A percentile compares a stretch with the other conserved stretches of the same genome.
These are phyloP conservation scores for Nineta flava DNA, from an alignment of 2,888 invertebrate genomes.

Conservation along the genomic window DNA sequence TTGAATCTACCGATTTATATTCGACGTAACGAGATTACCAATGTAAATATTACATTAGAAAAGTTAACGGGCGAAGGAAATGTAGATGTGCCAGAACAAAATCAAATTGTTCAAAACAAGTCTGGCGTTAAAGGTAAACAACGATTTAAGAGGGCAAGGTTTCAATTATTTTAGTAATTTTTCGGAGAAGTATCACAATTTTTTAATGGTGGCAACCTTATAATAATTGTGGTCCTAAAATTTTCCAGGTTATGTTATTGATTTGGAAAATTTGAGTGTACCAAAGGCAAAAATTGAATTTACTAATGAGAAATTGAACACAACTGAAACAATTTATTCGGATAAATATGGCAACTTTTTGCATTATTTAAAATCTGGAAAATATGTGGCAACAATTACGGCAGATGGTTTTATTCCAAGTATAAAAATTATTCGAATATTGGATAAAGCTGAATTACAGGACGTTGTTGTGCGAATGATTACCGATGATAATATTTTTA, in stretches of 20 bases:
- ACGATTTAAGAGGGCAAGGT: background rate
- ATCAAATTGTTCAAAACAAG: background rate
- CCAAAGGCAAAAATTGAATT: constrained; percentile 29
- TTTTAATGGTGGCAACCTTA: no score
- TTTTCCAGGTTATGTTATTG: constrained; percentile 39
- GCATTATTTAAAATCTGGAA: constrained; percentile 30
- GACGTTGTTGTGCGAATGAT: constrained; percentile 51
- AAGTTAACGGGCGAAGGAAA: constrained; percentile 5
- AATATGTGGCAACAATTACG: constrained; percentile 35
- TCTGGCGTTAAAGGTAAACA: constrained; percentile 10
- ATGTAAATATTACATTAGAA: constrained; percentile 20
- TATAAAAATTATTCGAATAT: constrained; percentile 28
- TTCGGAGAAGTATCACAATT: no score
- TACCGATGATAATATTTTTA: constrained; percentile 49
- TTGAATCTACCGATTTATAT: constrained; percentile 30
- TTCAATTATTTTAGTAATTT: background rate
- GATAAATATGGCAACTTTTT: constrained; percentile 33
- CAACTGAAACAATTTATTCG: constrained; percentile 21
- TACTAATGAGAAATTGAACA: no score
- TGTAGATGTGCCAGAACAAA: constrained; percentile 5
- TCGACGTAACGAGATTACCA: constrained; percentile 23
- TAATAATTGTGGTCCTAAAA: no score
- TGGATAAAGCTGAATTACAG: constrained; percentile 29
- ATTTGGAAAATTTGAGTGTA: constrained; percentile 40
- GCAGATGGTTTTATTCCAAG: constrained; percentile 42